These are phyloP conservation scores for Lithobates pipiens DNA, from an alignment of 2,797 vertebrate species.

Conservation along the genomic window DNA sequence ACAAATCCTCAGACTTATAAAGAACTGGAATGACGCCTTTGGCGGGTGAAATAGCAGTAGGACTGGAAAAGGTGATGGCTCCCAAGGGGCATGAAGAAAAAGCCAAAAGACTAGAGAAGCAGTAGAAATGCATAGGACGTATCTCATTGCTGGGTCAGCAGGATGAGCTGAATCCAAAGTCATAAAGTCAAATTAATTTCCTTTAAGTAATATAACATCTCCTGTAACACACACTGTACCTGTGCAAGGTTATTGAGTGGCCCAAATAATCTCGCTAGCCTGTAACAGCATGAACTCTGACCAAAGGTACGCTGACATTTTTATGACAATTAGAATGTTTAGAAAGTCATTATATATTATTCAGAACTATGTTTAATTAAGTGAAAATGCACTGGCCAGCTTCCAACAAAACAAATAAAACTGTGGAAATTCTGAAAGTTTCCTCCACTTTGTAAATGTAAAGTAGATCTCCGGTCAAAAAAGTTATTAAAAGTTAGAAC, in stretches of 20 bases:
- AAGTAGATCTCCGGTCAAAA: background rate
- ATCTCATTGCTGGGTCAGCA: slow-evolving; percentile 57
- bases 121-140: slow-evolving; percentile 43
- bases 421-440: background rate
- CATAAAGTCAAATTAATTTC: slow-evolving; percentile 60
- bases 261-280: slow-evolving; percentile 35
- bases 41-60: slow-evolving; percentile 52
- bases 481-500: background rate
- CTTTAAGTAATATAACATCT: slow-evolving; percentile 51
- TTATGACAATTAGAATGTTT: slow-evolving; percentile 32
- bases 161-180: slow-evolving; percentile 58
- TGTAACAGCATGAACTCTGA: slow-evolving; percentile 41
- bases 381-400: background rate
- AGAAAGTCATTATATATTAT: slow-evolving; percentile 34
- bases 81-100: slow-evolving; percentile 48
- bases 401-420: background rate
- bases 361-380: slow-evolving; percentile 33
- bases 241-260: slow-evolving; percentile 41
- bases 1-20: slow-evolving; percentile 53
- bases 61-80: slow-evolving; percentile 60
- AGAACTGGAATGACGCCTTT: slow-evolving; percentile 53
- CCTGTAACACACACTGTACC: slow-evolving; percentile 50
- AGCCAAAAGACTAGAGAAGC: slow-evolving; percentile 47
- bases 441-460: background rate
- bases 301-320: slow-evolving; percentile 21